These are phyloP conservation scores for Rhinoraja longicauda DNA, from an alignment of 2,797 vertebrate species.

Conservation along the genomic window DNA sequence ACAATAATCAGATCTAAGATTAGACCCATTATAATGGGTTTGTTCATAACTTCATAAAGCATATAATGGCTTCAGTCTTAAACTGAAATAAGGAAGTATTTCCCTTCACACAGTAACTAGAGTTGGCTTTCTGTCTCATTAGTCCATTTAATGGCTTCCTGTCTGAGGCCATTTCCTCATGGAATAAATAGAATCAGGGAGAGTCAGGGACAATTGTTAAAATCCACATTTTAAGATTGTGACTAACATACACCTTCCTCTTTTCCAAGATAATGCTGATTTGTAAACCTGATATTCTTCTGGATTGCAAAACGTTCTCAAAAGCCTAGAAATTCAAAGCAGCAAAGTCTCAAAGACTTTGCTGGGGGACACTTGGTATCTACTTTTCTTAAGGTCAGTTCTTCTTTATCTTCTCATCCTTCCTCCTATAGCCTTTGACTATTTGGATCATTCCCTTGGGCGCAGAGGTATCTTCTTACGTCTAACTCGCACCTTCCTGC, in stretches of 20 bases:
- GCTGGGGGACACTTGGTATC: no score
- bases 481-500: no score
- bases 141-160: constrained; percentile 55
- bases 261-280: background rate
- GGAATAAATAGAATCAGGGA: constrained; percentile 45
- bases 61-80: constrained; percentile 32
- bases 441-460: no score
- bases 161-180: constrained; percentile 47
- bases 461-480: no score
- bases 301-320: background rate
- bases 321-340: no score
- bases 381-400: no score
- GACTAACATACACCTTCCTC: background rate
- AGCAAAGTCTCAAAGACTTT: no score
- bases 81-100: constrained; percentile 50
- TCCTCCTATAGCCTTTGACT: no score
- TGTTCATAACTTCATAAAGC: background rate
- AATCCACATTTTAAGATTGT: background rate
- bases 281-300: background rate
- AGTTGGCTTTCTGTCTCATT: constrained; percentile 58
- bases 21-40: background rate
- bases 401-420: no score
- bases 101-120: constrained; percentile 46
- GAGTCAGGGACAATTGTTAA: background rate
- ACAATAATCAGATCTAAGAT: constrained; percentile 11